These are phyloP conservation scores for Capreolus pygargus DNA, from an alignment of 2,113 vertebrate species.

Conservation along the genomic window DNA sequence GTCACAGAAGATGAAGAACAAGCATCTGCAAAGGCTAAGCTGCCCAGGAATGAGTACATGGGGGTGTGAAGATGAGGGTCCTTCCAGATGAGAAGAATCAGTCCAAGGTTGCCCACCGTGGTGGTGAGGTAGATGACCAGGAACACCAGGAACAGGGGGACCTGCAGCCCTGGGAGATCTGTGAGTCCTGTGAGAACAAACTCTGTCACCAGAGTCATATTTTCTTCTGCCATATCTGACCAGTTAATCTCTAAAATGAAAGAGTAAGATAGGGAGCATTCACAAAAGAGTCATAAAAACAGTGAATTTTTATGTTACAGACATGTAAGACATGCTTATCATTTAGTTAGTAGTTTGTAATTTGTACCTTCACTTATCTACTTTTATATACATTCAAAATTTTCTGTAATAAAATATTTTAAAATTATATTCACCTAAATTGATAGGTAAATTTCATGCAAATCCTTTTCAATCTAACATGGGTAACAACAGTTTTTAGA, in stretches of 20 bases:
- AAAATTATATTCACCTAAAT: not conserved
- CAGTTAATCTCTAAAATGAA: not conserved
- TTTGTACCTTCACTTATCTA: not conserved
- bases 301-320: not conserved
- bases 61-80: not conserved
- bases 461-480: not conserved
- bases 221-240: not conserved
- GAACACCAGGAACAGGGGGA: conserved; percentile 20
- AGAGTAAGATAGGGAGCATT: not conserved
- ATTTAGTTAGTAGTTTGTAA: not conserved
- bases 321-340: not conserved
- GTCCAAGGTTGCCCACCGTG: conserved; percentile 22
- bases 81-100: not conserved
- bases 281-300: not conserved
- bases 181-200: conserved; percentile 50
- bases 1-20: conserved; percentile 39
- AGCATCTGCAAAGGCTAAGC: conserved; percentile 49
- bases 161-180: not conserved
- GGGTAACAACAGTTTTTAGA: not conserved
- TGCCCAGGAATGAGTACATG: conserved; percentile 34
- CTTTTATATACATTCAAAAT: not conserved
- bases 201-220: not conserved
- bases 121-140: conserved; percentile 25
- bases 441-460: not conserved
- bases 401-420: not conserved